Percentiles rank a stretch among this genome's conserved stretches.
These are phyloP conservation scores for Oscheius sp. DNA, from an alignment of 2,888 invertebrate genomes.

Conservation along the genomic window DNA sequence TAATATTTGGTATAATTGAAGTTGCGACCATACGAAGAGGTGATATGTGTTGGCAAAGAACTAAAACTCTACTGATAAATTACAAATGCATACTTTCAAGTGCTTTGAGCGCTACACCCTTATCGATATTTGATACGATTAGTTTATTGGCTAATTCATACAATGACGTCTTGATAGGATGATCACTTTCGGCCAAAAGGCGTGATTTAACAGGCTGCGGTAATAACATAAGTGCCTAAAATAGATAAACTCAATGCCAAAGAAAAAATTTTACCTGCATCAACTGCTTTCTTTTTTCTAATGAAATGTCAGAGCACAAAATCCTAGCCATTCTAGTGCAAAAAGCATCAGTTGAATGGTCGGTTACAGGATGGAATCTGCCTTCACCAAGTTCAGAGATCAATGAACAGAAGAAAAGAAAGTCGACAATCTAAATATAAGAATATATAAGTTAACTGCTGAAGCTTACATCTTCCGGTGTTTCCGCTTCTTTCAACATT, in stretches of 20 bases:
- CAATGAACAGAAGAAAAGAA: constrained; percentile 14
- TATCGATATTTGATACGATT: neutral
- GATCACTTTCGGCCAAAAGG: neutral
- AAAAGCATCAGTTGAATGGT: constrained; percentile 14
- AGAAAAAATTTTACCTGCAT: neutral
- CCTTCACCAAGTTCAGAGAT: constrained; percentile 16
- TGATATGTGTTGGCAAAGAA: constrained; percentile 3
- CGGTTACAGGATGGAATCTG: neutral
- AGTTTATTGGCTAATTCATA: neutral
- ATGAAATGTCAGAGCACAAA: neutral
- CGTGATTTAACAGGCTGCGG: constrained; percentile 1
- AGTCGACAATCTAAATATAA: constrained; percentile 12
- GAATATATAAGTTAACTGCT: neutral
- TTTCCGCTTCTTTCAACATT: neutral
- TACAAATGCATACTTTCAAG: neutral
- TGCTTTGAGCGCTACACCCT: neutral
- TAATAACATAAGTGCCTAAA: constrained; percentile 3
- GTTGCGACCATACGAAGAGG: neutral
- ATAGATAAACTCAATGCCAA: neutral
- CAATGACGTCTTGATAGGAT: neutral
- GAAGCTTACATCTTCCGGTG: neutral
- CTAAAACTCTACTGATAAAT: neutral
- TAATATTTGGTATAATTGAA: neutral
- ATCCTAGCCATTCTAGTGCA: constrained; percentile 8
- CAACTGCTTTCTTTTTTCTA: neutral